These are phyloP conservation scores for Brachyalestes nurse DNA, from an alignment of 2,797 vertebrate genomes.

Conservation along the genomic window DNA sequence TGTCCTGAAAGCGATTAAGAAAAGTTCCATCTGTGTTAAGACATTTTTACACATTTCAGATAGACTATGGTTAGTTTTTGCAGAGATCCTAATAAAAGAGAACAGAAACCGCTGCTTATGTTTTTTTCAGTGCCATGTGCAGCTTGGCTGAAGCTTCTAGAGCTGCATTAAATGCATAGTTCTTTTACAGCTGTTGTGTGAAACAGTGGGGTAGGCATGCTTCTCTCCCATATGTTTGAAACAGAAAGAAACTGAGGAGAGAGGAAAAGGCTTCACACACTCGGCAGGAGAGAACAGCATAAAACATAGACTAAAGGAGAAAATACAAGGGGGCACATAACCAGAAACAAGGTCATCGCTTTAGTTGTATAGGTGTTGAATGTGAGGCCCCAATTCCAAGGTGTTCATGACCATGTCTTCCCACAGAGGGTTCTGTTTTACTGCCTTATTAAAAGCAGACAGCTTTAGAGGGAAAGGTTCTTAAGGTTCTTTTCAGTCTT, in stretches of 20 bases:
- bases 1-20: no score
- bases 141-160: background rate
- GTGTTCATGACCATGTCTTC: background rate
- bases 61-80: no score
- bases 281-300: background rate
- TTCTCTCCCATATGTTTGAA: constrained; percentile 12
- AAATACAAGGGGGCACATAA: constrained; percentile 1
- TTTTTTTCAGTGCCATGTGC: constrained; percentile 39
- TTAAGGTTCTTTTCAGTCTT: background rate
- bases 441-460: constrained; percentile 35
- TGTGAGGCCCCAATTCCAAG: background rate
- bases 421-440: background rate
- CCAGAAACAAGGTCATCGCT: background rate
- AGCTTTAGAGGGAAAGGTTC: background rate
- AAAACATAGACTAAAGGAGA: background rate
- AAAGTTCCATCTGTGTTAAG: no score
- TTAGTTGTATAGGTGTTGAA: background rate
- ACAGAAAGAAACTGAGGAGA: constrained; percentile 8
- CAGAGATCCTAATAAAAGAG: background rate
- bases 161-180: constrained; percentile 36
- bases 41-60: no score
- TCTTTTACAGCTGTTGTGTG: constrained; percentile 22
- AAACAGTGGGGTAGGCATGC: background rate
- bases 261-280: background rate
- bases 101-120: constrained; percentile 53